Base-by-base conservation (phyloP, 2,888 invertebrate genomes). In the Caenorhabditis angaria region DNA sequence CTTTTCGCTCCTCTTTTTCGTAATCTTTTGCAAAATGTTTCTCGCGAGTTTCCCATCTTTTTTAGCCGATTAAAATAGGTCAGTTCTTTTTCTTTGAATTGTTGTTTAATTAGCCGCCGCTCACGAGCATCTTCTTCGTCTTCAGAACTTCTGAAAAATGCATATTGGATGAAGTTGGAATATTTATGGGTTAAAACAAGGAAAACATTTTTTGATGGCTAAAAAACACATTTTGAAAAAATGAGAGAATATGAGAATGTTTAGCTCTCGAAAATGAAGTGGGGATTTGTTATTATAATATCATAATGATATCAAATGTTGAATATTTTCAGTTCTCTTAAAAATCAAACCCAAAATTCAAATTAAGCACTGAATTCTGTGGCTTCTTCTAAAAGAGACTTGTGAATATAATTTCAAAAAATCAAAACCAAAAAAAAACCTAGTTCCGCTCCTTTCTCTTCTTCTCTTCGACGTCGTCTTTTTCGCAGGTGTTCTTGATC, bases 21-120 rank as follows among this genome's bases (percentile, higher is more conserved):
- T 93, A 93, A 86, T 94, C 93, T 69, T 92, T 92, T 88, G 94
- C 93, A 88, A 93, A 94, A 87, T 95, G 92, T 20, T 70, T 65
- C 89, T 97, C 96, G 76, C 96, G 91, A 0, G 91, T 91, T 89
- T 96, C 95, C 96, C 96, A 97, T 35, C 91, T 90, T 70, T n/a
- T 77, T 80, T 56, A 88, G 71, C 12, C 85, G 75, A 28, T 66
- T 70, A 27, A 74, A 61, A 62, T 86, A 86, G 22, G 76, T 80
- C 50, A 71, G 72, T 63, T 87, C 85, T 65, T 81, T 83, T 60
- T 78, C 78, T 64, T 77, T 78, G 32, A 83, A 27, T 58, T 69
- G 58, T 41, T 74, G 66, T 62, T 78, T 77, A 18, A 80, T 69
- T 0, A 29, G 24, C 10, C 74, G 62, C 47, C 75, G 69, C 53